Percentiles rank a stretch among this genome's conserved stretches.
Evolutionary conservation across 2,113 vertebrate species (phyloP).

Genomic region (Callopanchax toddi): DNA sequence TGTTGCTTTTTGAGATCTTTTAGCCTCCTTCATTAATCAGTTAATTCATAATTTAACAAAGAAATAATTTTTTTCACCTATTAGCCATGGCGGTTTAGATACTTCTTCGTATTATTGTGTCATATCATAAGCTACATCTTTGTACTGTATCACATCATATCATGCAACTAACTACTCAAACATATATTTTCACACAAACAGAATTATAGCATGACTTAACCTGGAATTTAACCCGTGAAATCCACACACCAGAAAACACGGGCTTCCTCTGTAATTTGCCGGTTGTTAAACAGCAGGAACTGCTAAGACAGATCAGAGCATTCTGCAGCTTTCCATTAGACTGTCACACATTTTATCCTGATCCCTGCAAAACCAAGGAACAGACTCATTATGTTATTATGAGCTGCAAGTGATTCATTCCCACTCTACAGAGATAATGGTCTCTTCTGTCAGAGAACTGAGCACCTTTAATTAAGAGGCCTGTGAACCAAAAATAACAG

Average conservation of each 20-base stretch:
- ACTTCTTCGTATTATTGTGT: too few relatives aligned
- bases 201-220: too few relatives aligned
- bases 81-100: too few relatives aligned
- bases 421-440: conserved; percentile 61
- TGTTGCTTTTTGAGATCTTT: too few relatives aligned
- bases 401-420: conserved; percentile 51
- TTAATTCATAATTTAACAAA: too few relatives aligned
- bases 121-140: too few relatives aligned
- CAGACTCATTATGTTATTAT: conserved; percentile 52
- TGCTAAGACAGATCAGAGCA: background rate
- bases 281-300: background rate
- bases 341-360: conserved; percentile 18
- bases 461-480: conserved; percentile 59
- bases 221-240: too few relatives aligned
- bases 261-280: conserved; percentile 2
- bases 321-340: background rate
- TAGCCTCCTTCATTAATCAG: too few relatives aligned
- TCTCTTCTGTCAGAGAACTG: conserved; percentile 60
- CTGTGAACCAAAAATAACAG: conserved; percentile 58
- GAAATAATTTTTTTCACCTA: too few relatives aligned
- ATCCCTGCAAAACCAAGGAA: conserved; percentile 25
- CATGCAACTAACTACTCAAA: too few relatives aligned
- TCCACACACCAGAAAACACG: background rate
- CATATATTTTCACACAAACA: too few relatives aligned
- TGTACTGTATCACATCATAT: too few relatives aligned